Evolutionary conservation across 2,113 vertebrate species (phyloP).

Genomic region (Aythya baeri): DNA sequence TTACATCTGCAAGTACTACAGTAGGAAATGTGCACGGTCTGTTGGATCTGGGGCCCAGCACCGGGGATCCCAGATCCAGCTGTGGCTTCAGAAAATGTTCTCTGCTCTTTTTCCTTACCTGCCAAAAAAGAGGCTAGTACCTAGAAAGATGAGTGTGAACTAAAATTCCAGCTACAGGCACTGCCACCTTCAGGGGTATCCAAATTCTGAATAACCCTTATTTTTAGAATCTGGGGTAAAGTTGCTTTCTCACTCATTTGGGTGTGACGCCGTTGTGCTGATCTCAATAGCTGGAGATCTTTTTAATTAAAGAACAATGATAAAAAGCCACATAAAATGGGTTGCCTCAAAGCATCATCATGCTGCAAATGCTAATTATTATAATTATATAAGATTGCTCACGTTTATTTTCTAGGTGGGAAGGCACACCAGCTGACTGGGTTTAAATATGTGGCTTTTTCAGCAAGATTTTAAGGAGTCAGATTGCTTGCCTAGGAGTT

Average conservation of each 20-base stretch:
- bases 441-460: slow-evolving; percentile 27
- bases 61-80: not conserved
- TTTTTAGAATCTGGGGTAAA: slow-evolving; percentile 56
- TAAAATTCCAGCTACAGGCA: not conserved
- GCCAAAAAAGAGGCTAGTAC: not conserved
- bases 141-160: not conserved
- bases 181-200: not conserved
- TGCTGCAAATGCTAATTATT: slow-evolving; percentile 60
- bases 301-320: slow-evolving; percentile 74
- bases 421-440: slow-evolving; percentile 38
- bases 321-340: slow-evolving; percentile 68
- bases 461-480: slow-evolving; percentile 54
- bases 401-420: slow-evolving; percentile 62
- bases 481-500: not conserved
- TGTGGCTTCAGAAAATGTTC: not conserved
- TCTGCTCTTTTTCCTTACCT: not conserved
- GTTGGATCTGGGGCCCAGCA: not conserved
- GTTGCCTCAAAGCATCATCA: slow-evolving; percentile 53
- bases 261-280: slow-evolving; percentile 28
- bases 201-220: not conserved
- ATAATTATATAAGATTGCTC: slow-evolving; percentile 69
- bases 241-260: slow-evolving; percentile 37
- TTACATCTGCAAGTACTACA: not conserved
- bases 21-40: not conserved
- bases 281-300: slow-evolving; percentile 59